Conservation (phyloP, 2,797 vertebrate genomes). For the Gallirallus australis region DNA sequence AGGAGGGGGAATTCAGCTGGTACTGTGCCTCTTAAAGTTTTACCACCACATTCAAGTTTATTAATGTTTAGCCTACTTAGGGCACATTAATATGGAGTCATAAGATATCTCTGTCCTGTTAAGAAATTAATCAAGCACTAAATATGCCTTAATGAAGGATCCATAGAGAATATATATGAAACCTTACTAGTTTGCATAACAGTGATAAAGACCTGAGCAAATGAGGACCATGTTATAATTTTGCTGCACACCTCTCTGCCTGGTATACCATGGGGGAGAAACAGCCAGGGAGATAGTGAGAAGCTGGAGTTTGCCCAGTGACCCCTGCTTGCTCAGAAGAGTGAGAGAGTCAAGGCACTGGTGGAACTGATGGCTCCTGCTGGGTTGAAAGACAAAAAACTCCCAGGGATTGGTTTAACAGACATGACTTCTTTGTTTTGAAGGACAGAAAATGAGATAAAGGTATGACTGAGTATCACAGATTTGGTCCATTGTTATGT, state of each 20-base stretch:
- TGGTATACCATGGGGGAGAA: background rate
- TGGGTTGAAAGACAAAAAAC: background rate
- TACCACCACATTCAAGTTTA: conserved; percentile 36
- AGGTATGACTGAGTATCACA: background rate
- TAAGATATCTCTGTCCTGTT: conserved; percentile 18
- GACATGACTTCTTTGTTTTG: background rate
- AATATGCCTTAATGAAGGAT: conserved; percentile 24
- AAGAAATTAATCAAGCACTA: conserved; percentile 51
- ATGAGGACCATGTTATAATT: background rate
- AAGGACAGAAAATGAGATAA: background rate
- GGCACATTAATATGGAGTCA: conserved; percentile 4
- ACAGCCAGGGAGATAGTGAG: background rate
- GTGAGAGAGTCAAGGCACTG: background rate
- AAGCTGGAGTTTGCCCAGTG: background rate
- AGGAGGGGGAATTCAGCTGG: conserved; percentile 16
- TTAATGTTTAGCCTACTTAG: conserved; percentile 22
- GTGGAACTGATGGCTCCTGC: background rate
- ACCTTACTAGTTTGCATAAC: background rate
- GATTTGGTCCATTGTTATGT: background rate
- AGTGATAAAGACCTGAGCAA: background rate
- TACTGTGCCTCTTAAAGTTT: conserved; percentile 40
- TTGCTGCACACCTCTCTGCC: background rate
- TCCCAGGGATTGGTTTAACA: background rate
- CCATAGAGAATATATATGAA: background rate
- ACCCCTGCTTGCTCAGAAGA: accelerated